Evolutionary conservation across 2,113 vertebrate species (phyloP), one percentile per base, ranked within the genome.

Genomic region (Mohoua ochrocephala): DNA sequence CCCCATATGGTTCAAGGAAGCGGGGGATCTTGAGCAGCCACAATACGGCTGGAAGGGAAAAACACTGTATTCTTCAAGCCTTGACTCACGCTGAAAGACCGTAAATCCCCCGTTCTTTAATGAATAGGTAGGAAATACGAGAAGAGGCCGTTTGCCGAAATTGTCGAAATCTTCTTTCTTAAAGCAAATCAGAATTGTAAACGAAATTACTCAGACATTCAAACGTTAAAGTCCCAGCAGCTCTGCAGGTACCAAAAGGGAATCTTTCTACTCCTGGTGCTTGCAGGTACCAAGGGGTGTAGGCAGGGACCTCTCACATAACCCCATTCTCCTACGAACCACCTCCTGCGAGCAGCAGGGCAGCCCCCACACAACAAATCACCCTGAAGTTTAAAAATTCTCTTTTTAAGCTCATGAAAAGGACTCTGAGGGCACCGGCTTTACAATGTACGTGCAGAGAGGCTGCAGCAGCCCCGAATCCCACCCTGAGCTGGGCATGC

Each of bases 1-100:
- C 83, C 84, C 84, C 93, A 92, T 76, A 84, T 84, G 95, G 92
- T 24, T 92, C 64, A 91, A 47, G 71, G 54, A 94, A 87, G 87
- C 60, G 2, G 67, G 59, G 82, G 84, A 93, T 93, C 82, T 45
- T 2, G 33, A 85, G 47, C 87, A 91, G 74, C 63, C 93, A 92
- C 76, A 90, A 88, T n/a, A 52, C 9, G 74, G 78, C 63, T 37
- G 88, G 16, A 22, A 69, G 11, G 13, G 80, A 61, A 92, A 92
- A 85, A 56, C 39, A 76, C 7, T 11, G 30, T 21, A 56, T 57
- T 73, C 78, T 85, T 35, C 59, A 70, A 83, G 71, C 5, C 54
- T 77, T 56, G 52, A 89, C n/a, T 93, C 78, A 45, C 0, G 0
- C 17, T 60, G 41, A 35, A 83, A 54, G 26, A 42, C 3, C 0